Evolutionary conservation across 1,140 invertebrate species (phyloP).

Genomic region (Ceratina calcarata): DNA sequence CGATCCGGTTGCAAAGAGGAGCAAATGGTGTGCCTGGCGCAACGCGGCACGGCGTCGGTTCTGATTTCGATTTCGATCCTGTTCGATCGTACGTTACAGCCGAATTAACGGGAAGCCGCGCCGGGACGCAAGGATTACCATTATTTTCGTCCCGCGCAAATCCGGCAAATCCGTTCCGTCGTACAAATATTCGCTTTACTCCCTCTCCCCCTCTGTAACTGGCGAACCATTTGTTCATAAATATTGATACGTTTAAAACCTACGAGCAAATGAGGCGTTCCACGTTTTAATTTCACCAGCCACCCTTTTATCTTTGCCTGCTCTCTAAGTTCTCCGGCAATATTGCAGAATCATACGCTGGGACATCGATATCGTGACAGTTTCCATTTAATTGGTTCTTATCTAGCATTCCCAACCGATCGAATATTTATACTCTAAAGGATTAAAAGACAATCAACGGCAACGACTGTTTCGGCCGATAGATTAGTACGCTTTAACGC

Average conservation of each 20-base stretch:
- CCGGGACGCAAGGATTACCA: conserved; percentile 52
- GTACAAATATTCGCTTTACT: conserved; percentile 56
- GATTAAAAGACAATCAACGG: conserved; percentile 28
- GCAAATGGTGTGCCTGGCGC: no score
- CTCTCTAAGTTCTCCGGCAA: not conserved
- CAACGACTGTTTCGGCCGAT: not conserved
- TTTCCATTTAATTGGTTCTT: conserved; percentile 52
- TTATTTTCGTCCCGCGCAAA: conserved; percentile 60
- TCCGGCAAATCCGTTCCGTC: conserved; percentile 51
- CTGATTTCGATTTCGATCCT: conserved; percentile 53
- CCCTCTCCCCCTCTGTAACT: conserved; percentile 31
- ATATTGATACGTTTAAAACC: conserved; percentile 60
- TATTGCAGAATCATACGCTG: conserved; percentile 23
- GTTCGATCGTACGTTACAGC: conserved; percentile 59
- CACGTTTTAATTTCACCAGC: conserved; percentile 50
- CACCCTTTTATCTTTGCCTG: not conserved
- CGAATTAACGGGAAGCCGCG: conserved; percentile 55
- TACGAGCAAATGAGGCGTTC: conserved; percentile 51
- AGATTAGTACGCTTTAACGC: not conserved
- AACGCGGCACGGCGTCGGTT: no score
- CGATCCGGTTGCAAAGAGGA: conserved; percentile 6
- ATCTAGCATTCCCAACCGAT: conserved; percentile 26
- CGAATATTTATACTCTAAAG: conserved; percentile 32
- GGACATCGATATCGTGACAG: conserved; percentile 37
- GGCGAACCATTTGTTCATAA: conserved; percentile 59